phyloP scores from a whole-genome alignment of 2,113 vertebrate genomes.

The Numida meleagris region DNA sequence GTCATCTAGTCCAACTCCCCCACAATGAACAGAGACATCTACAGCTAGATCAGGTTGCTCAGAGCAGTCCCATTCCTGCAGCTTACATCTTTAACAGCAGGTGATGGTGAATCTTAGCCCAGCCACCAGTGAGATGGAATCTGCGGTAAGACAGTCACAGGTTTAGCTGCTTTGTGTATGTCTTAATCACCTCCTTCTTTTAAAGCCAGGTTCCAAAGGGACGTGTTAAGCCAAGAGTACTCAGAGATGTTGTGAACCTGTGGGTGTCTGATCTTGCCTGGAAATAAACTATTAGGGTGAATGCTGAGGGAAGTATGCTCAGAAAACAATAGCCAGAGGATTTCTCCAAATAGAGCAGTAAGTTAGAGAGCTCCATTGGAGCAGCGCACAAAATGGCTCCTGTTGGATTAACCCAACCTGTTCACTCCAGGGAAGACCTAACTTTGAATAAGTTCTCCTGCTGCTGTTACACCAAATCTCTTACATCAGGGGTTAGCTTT shows the following conservation, averaged over 20 bases:
- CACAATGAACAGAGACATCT: too few relatives aligned
- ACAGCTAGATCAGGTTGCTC: too few relatives aligned
- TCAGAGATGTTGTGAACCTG: neutral
- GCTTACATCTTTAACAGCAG: neutral
- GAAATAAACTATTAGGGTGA: neutral
- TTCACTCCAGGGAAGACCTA: neutral
- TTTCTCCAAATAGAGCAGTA: neutral
- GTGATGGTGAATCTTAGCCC: neutral
- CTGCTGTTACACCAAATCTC: neutral
- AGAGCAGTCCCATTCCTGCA: neutral
- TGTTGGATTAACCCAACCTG: neutral
- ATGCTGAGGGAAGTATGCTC: neutral
- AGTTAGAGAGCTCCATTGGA: neutral
- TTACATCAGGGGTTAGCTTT: neutral
- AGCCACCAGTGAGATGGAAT: rapidly evolving
- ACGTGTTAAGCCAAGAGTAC: neutral
- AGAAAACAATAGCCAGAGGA: neutral
- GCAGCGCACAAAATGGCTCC: neutral
- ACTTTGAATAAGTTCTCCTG: neutral
- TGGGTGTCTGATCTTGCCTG: neutral
- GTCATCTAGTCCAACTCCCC: too few relatives aligned
- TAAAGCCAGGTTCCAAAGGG: neutral
- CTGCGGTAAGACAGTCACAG: neutral
- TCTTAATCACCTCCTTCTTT: neutral
- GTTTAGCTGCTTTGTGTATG: neutral